Evolutionary conservation across 2,113 vertebrate genomes (phyloP), one percentile per base, ranked within the genome.

Genomic region (Rhynchopsitta pachyrhyncha): DNA sequence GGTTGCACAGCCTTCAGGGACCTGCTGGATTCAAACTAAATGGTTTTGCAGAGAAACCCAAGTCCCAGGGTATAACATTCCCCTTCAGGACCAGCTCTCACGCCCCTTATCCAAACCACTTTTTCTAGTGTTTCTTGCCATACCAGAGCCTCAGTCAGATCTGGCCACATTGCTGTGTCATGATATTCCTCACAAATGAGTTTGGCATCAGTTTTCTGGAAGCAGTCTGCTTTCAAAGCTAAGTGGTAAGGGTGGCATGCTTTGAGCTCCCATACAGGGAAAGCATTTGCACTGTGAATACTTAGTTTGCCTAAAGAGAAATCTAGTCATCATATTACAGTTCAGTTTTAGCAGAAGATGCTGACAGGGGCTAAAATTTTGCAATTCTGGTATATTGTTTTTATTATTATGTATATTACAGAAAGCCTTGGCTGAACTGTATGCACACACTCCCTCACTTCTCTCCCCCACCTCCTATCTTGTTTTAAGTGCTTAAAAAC

Each of bases 41-140:
- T 1, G 0, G 4, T 17, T 59, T 42, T 64, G 49, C 25, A 35
- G 49, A 18, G 33, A 0, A 7, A 35, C 18, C 33, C 4, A 2
- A 39, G 22, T 17, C n/a, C 24, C 17, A 0, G 0, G 13, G 29
- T 13, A 7, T 10, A n/a, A 31, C 6, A 8, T 46, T 44, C 9
- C 11, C 55, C 11, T 63, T 50, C 64, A 7, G 16, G 55, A 57
- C 7, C 3, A 3, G 35, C 5, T 37, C 68, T 66, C 59, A 13
- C 8, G 55, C 9, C 16, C 13, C 7, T 33, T 49, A 11, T 19
- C 42, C 55, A 63, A 55, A 50, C 13, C 13, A 25, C 25, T 11
- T 29, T 53, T 64, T 27, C 18, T 11, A 49, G 31, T 10, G 8
- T 23, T 47, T 42, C n/a, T 42, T 67, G 39, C 42, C 17, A 7